Evolutionary conservation across 1,140 invertebrate genomes (phyloP).

Genomic region (Temnothorax longispinosus): DNA sequence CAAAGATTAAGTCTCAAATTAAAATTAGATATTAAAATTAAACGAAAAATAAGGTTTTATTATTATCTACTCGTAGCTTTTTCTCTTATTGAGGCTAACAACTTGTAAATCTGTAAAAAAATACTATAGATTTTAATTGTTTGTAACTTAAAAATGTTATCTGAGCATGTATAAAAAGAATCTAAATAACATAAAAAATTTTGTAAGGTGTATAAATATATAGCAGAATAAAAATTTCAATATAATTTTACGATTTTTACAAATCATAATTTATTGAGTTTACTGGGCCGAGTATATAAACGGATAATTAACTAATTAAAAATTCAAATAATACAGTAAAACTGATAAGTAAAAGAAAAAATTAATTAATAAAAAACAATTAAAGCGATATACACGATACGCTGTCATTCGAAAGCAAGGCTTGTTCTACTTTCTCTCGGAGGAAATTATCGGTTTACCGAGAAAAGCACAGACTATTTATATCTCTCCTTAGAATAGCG

Average conservation of each 20-base stretch:
- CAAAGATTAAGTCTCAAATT: background rate
- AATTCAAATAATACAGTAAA: background rate
- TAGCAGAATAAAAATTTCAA: background rate
- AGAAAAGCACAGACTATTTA: background rate
- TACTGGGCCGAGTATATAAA: background rate
- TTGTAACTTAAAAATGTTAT: background rate
- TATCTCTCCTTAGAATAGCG: background rate
- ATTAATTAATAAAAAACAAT: background rate
- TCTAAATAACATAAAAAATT: background rate
- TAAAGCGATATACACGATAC: background rate
- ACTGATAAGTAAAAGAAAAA: background rate
- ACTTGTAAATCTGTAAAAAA: background rate
- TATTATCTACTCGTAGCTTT: background rate
- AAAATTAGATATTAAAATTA: background rate
- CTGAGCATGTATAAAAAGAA: background rate
- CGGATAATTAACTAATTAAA: background rate
- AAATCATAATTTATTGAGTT: background rate
- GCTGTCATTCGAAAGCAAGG: background rate
- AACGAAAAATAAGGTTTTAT: background rate
- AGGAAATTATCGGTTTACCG: background rate
- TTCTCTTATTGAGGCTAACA: background rate
- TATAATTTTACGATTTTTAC: background rate
- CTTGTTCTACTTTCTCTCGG: background rate
- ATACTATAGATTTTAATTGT: background rate
- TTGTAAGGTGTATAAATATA: background rate